Base-by-base conservation (phyloP, 2,797 vertebrate genomes). In the Tadarida brasiliensis region DNA sequence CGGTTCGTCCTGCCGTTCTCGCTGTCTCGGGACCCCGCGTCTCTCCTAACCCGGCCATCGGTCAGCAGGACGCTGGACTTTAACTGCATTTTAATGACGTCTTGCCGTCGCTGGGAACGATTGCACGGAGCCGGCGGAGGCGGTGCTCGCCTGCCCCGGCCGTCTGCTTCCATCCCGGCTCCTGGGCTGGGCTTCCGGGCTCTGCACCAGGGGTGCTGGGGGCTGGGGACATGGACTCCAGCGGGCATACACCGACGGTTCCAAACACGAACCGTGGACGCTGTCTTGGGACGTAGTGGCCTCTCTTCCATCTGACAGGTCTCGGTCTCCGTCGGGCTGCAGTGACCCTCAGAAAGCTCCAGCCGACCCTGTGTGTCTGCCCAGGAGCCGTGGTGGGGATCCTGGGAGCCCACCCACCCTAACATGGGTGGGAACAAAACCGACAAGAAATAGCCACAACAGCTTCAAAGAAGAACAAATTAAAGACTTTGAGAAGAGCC, bases 81-180 rank as follows among this genome's bases (percentile, higher is more conserved):
- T 59, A 86, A 98, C 96, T 87, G 96, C 1, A 78, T 93, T 96
- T 96, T 97, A 98, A 97, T 47, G 96, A 97, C 59, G 96, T 96
- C 96, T 77, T 86, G 26, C 89, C 74, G 74, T 85, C 6, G 20
- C 11, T 73, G 87, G 93, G 88, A 86, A 94, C n/a, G 68, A 92
- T 16, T 61, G 76, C 76, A 88, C 73, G 63, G 96, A 94, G 91
- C 81, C 76, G 88, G 47, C 89, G 83, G 88, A 63, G 95, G 96
- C 87, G 26, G 33, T 7, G 90, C 84, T 81, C 57, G 9, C 76
- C 20, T 33, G 7, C 65, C 14, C 93, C 44, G 81, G 35, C 94
- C 94, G 82, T 96, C 94, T 91, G 93, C 9, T 91, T 96, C 96
- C 76, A 11, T 51, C 92, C 68, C 93, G 4, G 1, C 67, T 56